Base-by-base conservation (phyloP, 1,140 invertebrate species). In the Protaetia brevitarsis region DNA sequence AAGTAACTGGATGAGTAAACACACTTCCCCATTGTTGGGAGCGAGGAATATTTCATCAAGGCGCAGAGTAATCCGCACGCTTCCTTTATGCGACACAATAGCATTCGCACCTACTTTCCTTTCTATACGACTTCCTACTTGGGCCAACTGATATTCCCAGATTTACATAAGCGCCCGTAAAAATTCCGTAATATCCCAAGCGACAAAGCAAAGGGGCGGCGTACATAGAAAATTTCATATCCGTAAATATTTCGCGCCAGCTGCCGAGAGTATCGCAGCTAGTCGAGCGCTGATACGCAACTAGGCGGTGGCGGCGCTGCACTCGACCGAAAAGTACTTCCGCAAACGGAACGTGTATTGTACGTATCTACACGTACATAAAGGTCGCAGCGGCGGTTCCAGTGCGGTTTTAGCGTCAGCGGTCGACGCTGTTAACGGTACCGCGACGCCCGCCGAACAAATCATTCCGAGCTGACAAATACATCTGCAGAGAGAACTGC, bases 401-500 rank as follows among this genome's bases (percentile, higher is more conserved):
- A 10, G 21, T 58, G 56, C 56, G 56, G 56, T 58, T 58, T 21
- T 58, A 30, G 23, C 23, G 56, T 27, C 56, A 27, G 56, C 23
- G 56, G 56, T 58, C 21, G 28, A 10, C 21, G 56, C 26, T 58
- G 56, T 10, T 58, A 27, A 5, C 56, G 56, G 56, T 21, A 28
- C 28, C 56, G 56, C 56, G 56, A 11, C 26, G 2, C 56, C 56
- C 26, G 56, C 56, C 21, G 56, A 58, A 58, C 56, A 58, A 58
- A 58, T 58, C 56, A 58, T 58, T 29, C 21, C 23, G 28, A 58
- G 56, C 23, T 28, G 56, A 58, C 56, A 58, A 58, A 58, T 27
- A 58, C 56, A 58, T 58, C 56, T 28, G 23, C 56, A 58, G 26
- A 21, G 51, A 27, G 56, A 58, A 27, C n/a, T 27, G n/a, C 56